phyloP scores from a whole-genome alignment of 2,888 invertebrate genomes.

The Notodonta ziczac region DNA sequence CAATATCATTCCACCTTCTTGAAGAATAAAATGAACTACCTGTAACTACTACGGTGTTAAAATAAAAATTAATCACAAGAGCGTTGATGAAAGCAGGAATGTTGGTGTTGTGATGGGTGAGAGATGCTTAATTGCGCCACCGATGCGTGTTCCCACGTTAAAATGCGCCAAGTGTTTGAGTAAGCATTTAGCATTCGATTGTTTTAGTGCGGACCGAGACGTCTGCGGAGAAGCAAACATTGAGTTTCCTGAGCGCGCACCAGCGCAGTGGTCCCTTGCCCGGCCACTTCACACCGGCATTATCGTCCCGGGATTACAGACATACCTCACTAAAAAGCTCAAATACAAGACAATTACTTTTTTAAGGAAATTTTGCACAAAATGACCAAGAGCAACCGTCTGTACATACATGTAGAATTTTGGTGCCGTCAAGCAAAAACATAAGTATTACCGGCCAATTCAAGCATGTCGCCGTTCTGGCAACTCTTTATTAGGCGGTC shows the following conservation, averaged over 20 bases:
- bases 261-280: conserved; percentile 26
- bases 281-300: conserved; percentile 21
- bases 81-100: conserved; percentile 44
- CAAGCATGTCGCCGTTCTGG: conserved; percentile 62
- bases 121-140: conserved; percentile 76
- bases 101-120: conserved; percentile 56
- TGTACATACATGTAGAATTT: conserved; percentile 28
- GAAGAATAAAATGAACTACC: not conserved
- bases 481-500: conserved; percentile 75
- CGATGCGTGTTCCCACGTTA: conserved; percentile 79
- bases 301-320: conserved; percentile 22
- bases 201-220: conserved; percentile 81
- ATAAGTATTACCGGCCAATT: conserved; percentile 52
- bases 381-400: conserved; percentile 12
- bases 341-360: conserved; percentile 29
- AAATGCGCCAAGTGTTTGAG: conserved; percentile 79
- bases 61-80: conserved; percentile 9
- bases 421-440: conserved; percentile 52
- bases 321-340: conserved; percentile 28
- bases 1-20: not conserved
- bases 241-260: conserved; percentile 63
- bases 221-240: conserved; percentile 76
- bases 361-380: conserved; percentile 21
- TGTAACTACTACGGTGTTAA: not conserved
- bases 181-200: conserved; percentile 82